phyloP scores from a whole-genome alignment of 1,140 invertebrate genomes.

The Drosophila ficusphila region DNA sequence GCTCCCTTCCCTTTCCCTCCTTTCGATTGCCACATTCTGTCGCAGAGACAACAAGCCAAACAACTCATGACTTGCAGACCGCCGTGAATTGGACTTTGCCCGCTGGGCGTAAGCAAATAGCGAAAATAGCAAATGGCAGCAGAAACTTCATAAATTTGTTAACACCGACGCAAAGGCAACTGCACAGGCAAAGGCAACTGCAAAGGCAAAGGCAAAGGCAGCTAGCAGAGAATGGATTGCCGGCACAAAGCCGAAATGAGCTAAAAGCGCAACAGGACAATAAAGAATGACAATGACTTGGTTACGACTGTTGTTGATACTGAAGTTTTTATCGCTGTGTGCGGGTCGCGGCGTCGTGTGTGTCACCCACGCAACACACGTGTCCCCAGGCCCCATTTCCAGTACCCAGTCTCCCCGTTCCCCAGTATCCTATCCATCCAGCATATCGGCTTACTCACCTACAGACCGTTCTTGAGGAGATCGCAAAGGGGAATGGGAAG shows the following conservation, averaged over 20 bases:
- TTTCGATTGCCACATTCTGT: slow-evolving; percentile 31
- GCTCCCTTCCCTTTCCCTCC: neutral
- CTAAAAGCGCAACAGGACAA: slow-evolving; percentile 58
- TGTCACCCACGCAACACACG: slow-evolving; percentile 60
- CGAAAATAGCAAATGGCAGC: slow-evolving; percentile 37
- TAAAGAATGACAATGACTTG: slow-evolving; percentile 55
- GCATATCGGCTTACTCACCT: slow-evolving; percentile 54
- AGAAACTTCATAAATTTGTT: slow-evolving; percentile 59
- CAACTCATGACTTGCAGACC: slow-evolving; percentile 41
- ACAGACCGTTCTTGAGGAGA: slow-evolving; percentile 6
- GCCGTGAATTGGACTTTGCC: slow-evolving; percentile 60
- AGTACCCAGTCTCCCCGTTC: no score
- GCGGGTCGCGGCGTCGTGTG: slow-evolving; percentile 35
- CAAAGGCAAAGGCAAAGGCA: slow-evolving; percentile 3
- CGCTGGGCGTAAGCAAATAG: slow-evolving; percentile 43
- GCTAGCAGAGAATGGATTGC: slow-evolving; percentile 11
- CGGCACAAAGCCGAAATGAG: slow-evolving; percentile 36
- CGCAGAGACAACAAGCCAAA: slow-evolving; percentile 35
- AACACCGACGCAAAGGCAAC: slow-evolving; percentile 43
- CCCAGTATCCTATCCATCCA: slow-evolving; percentile 9
- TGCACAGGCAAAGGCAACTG: neutral
- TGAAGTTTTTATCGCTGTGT: neutral
- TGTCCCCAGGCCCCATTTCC: slow-evolving; percentile 22
- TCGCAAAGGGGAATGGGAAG: neutral
- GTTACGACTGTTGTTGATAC: slow-evolving; percentile 35